phyloP scores from a whole-genome alignment of 2,797 vertebrate genomes.

The Rhinophrynus dorsalis region DNA sequence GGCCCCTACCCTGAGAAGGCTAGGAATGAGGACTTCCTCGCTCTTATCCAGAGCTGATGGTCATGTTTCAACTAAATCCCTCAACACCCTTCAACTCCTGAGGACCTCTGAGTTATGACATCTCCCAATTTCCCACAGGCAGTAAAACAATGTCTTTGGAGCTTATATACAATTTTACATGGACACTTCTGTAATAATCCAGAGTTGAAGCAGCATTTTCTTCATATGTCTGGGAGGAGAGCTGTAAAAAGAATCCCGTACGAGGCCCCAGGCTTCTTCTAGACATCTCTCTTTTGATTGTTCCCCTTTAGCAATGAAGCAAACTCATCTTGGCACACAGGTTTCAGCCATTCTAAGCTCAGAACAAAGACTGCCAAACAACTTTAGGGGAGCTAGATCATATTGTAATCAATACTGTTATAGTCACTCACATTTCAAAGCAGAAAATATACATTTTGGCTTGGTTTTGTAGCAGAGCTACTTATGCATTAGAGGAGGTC shows the following conservation, averaged over 20 bases:
- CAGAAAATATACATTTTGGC: constrained; percentile 8
- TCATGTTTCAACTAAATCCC: background rate
- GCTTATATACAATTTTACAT: background rate
- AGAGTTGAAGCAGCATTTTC: background rate
- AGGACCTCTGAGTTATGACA: background rate
- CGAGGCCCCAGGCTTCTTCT: background rate
- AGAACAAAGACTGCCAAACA: background rate
- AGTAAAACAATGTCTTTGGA: background rate
- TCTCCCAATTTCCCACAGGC: background rate
- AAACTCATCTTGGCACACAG: background rate
- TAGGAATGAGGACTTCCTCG: background rate
- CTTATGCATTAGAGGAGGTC: constrained; percentile 12
- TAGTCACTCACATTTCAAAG: background rate
- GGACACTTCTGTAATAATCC: background rate
- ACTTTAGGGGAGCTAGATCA: background rate
- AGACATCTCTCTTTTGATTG: background rate
- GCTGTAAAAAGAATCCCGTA: background rate
- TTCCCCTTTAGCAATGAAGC: background rate
- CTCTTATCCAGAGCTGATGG: background rate
- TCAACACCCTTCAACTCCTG: background rate
- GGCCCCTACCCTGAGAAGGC: background rate
- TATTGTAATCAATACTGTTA: background rate
- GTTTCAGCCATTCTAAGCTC: background rate
- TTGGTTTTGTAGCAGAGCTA: constrained; percentile 1
- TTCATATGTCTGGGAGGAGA: background rate